Evolutionary conservation across 2,113 vertebrate species (phyloP).

Genomic region (rabbit (Oryctolagus cuniculus)): mOryCun1.1 NC_091441.1:38694001-38694500

Average conservation of each 20-base stretch:
- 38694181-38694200: not conserved
- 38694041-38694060: not conserved
- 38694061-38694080: not conserved
- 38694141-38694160: not conserved
- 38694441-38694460: not conserved
- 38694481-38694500: not conserved
- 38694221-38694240: not conserved
- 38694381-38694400: fast-evolving
- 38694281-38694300: not conserved
- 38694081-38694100: not conserved
- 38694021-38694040: not conserved
- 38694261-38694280: slow-evolving; percentile 3
- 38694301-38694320: not conserved
- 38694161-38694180: not conserved
- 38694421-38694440: not conserved
- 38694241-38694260: not conserved
- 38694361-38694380: not conserved
- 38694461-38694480: not conserved
- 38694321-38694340: not conserved
- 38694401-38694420: fast-evolving
- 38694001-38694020: not conserved
- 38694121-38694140: not conserved
- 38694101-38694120: not conserved
- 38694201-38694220: not conserved
- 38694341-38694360: not conserved